phyloP scores from a whole-genome alignment of 2,888 invertebrate genomes.

The Drosophila cognata region DNA sequence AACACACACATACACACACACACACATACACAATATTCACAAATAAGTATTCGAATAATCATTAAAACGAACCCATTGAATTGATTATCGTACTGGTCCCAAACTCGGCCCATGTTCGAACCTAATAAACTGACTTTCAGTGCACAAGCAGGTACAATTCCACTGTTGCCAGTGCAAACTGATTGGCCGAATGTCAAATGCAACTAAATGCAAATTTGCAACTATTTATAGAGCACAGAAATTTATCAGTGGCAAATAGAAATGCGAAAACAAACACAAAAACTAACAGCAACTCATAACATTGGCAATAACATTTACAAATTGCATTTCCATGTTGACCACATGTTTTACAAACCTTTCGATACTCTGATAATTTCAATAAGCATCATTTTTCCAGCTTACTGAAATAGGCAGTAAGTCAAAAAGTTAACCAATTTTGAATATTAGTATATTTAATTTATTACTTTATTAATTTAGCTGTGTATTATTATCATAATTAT shows the following conservation, averaged over 20 bases:
- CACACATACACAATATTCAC: not conserved
- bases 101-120: not conserved
- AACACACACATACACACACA: not conserved
- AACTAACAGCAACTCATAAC: slow-evolving; percentile 23
- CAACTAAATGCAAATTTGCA: slow-evolving; percentile 43
- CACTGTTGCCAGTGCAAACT: slow-evolving; percentile 10
- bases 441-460: not conserved
- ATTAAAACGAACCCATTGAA: slow-evolving; percentile 38
- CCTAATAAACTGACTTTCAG: slow-evolving; percentile 41
- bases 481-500: not conserved
- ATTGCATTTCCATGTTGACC: slow-evolving; percentile 34
- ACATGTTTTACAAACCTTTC: not conserved
- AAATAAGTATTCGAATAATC: slow-evolving; percentile 34
- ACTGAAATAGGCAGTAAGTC: not conserved
- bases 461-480: not conserved
- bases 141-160: slow-evolving; percentile 7
- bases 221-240: slow-evolving; percentile 40
- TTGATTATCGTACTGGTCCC: slow-evolving; percentile 33
- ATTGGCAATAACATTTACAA: slow-evolving; percentile 50
- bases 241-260: slow-evolving; percentile 43
- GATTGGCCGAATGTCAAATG: slow-evolving; percentile 39
- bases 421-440: not conserved
- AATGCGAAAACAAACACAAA: slow-evolving; percentile 18
- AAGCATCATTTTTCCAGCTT: not conserved
- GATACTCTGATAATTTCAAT: slow-evolving; percentile 18